A percentile compares a stretch with the other conserved stretches of the same genome.
These are phyloP conservation scores for Falcunculus frontatus DNA, from an alignment of 2,113 vertebrate species.

Conservation along the genomic window DNA sequence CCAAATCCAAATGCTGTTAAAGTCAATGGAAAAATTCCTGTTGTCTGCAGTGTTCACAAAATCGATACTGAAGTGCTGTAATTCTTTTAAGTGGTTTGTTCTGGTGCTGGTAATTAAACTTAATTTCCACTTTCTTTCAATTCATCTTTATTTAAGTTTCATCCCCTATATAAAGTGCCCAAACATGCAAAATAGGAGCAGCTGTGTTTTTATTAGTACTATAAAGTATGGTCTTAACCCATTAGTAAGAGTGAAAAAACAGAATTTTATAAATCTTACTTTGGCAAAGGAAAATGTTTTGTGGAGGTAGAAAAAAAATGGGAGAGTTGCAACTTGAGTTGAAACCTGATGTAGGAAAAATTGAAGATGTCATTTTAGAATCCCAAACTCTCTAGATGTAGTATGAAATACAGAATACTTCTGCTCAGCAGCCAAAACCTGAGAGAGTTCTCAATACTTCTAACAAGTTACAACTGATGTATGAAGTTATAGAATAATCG, in stretches of 20 bases:
- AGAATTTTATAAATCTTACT: background rate
- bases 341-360: background rate
- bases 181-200: constrained; percentile 21
- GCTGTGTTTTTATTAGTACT: constrained; percentile 38
- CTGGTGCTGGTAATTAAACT: constrained; percentile 19
- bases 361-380: background rate
- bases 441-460: background rate
- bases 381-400: background rate
- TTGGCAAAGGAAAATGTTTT: background rate
- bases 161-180: background rate
- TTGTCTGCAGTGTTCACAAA: background rate
- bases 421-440: background rate
- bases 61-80: background rate
- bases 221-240: constrained; percentile 8
- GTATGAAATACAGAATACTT: background rate
- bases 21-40: background rate
- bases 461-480: background rate
- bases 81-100: constrained; percentile 30
- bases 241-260: background rate
- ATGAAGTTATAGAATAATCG: background rate
- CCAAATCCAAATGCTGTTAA: constrained; percentile 2
- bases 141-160: constrained; percentile 54
- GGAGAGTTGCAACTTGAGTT: background rate
- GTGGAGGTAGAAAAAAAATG: background rate
- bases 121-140: constrained; percentile 20